Evolutionary conservation across 2,888 invertebrate genomes (phyloP).

Genomic region (Melanchra persicariae): DNA sequence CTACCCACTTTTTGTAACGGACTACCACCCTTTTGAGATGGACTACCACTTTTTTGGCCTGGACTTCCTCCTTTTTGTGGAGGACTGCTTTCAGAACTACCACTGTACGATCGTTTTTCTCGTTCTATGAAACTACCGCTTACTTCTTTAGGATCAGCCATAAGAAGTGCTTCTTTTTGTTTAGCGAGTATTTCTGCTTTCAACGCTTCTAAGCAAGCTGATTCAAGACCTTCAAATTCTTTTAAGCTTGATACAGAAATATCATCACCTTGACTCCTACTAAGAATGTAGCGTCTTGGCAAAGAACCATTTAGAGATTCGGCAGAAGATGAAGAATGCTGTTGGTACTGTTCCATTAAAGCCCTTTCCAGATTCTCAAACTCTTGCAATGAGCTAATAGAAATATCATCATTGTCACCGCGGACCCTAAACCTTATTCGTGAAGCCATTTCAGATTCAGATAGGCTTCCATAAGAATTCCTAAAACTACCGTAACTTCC

Average conservation of each 20-base stretch:
- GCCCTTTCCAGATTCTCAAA: slow-evolving; percentile 97
- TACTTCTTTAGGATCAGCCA: slow-evolving; percentile 90
- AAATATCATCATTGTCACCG: slow-evolving; percentile 97
- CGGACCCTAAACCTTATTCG: slow-evolving; percentile 95
- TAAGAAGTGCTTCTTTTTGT: slow-evolving; percentile 95
- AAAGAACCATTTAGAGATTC: slow-evolving; percentile 96
- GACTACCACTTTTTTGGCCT: slow-evolving; percentile 86
- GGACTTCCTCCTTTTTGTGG: slow-evolving; percentile 89
- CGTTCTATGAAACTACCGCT: slow-evolving; percentile 88
- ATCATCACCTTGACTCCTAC: slow-evolving; percentile 95
- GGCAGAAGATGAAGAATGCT: slow-evolving; percentile 94
- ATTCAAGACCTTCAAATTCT: slow-evolving; percentile 98
- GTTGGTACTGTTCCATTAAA: slow-evolving; percentile 94
- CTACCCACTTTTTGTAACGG: slow-evolving; percentile 88
- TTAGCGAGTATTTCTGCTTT: slow-evolving; percentile 95
- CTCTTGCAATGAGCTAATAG: slow-evolving; percentile 97
- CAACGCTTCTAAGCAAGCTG: slow-evolving; percentile 96
- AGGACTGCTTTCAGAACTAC: slow-evolving; percentile 91
- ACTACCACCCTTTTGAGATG: slow-evolving; percentile 87
- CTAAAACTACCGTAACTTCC: slow-evolving; percentile 96
- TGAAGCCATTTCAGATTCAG: slow-evolving; percentile 96
- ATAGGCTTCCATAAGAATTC: slow-evolving; percentile 97
- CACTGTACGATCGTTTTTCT: slow-evolving; percentile 89
- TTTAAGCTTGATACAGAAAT: slow-evolving; percentile 96
- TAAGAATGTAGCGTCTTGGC: slow-evolving; percentile 93